Evolutionary conservation across 2,888 invertebrate species (phyloP).

Genomic region (Eupithecia insigniata): DNA sequence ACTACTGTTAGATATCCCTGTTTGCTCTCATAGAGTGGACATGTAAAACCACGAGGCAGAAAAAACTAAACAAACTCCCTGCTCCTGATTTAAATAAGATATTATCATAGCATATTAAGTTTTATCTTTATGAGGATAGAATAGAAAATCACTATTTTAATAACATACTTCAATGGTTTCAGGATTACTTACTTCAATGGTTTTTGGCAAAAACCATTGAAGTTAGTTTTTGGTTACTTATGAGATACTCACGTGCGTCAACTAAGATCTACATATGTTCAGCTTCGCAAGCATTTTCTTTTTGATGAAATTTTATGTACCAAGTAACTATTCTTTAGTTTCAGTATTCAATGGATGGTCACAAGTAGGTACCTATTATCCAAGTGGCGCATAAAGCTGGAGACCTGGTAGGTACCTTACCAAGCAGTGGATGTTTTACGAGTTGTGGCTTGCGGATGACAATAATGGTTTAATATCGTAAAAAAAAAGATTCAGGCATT

Average conservation of each 20-base stretch:
- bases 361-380: not conserved
- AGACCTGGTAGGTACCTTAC: not conserved
- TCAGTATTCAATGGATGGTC: not conserved
- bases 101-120: not conserved
- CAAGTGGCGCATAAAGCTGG: not conserved
- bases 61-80: constrained; percentile 3
- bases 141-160: not conserved
- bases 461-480: too few species aligned
- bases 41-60: constrained; percentile 34
- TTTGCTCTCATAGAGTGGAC: constrained; percentile 58
- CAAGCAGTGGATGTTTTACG: not conserved
- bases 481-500: too few species aligned
- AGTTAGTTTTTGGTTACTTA: too few species aligned
- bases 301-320: not conserved
- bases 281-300: not conserved
- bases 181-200: not conserved
- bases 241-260: too few species aligned
- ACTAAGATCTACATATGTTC: not conserved
- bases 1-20: constrained; percentile 68
- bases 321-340: not conserved
- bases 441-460: not conserved
- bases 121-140: not conserved
- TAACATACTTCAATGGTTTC: not conserved
- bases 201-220: too few species aligned
- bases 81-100: not conserved